phyloP scores from a whole-genome alignment of 2,797 vertebrate genomes.

The Buceros bicornis region DNA sequence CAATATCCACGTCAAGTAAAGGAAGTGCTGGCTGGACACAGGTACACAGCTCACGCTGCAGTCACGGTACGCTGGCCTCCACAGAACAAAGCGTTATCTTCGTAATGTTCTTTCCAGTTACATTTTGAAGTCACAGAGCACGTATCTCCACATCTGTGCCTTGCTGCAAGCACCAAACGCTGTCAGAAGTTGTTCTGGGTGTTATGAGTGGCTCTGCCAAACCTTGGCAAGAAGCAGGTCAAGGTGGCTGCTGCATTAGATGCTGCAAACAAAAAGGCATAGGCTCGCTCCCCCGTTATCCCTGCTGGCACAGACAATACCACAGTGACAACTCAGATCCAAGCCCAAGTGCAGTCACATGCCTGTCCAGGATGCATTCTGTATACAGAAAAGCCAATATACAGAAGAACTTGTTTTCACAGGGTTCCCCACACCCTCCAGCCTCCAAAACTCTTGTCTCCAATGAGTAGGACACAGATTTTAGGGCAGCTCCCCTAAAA shows the following conservation, averaged over 20 bases:
- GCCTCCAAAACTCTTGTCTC: not conserved
- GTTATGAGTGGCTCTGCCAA: not conserved
- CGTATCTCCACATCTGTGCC: not conserved
- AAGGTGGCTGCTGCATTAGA: not conserved
- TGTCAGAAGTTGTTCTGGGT: not conserved
- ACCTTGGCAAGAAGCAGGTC: not conserved
- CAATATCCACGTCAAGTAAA: conserved; percentile 69
- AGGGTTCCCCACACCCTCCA: not conserved
- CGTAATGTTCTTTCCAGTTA: conserved; percentile 42
- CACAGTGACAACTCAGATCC: not conserved
- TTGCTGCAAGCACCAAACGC: not conserved
- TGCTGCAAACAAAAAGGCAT: not conserved
- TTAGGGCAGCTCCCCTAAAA: not conserved
- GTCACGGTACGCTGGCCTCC: conserved; percentile 30
- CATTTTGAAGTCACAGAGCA: conserved; percentile 24
- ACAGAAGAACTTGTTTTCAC: not conserved
- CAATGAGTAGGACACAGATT: not conserved
- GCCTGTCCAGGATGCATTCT: not conserved
- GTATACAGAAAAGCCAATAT: not conserved
- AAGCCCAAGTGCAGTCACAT: not conserved
- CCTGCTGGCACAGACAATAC: not conserved
- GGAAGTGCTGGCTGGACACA: conserved; percentile 62
- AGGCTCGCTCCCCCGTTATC: not conserved
- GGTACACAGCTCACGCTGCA: conserved; percentile 45
- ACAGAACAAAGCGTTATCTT: conserved; percentile 16